Base-by-base conservation (phyloP, 2,888 invertebrate species). In the Cistogaster globosa region DNA sequence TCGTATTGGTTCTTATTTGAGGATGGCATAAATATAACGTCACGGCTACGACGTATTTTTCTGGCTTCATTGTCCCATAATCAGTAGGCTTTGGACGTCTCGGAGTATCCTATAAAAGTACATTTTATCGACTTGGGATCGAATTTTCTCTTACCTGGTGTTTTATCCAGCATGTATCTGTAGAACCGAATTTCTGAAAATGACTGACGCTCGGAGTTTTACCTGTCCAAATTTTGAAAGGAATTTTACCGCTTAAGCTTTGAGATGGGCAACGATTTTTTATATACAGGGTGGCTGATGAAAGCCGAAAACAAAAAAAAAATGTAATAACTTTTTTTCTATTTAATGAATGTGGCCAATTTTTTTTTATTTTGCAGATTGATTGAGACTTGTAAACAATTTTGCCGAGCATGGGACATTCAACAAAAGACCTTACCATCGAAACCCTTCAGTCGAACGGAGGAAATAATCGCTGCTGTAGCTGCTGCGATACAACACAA, bases 201-300 rank as follows among this genome's bases (percentile, higher is more conserved):
- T 83, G 75, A 14, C 58, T 77, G 6, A 88, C 71, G 14, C 45
- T 76, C 16, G 85, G 85, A 26, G 14, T 58, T 69, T 58, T 86
- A n/a, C n/a, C n/a, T 4, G 38, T 80, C 86, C 86, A 87, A 38
- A 67, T 62, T 18, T 83, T 65, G 32, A 57, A 84, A 8, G 85
- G 86, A 12, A 67, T 63, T 57, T 77, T 79, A 6, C 32, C 6
- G 8, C 8, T 32, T 8, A 32, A 32, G 81, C 79, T 80, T 79
- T n/a, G 48, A 7, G 86, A 78, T 22, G 77, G 22, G 51, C 86
- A 87, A 16, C 87, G 72, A 53, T 91, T 90, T 75, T 88, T 87
- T n/a, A 88, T 63, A 60, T 88, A n/a, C n/a, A n/a, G n/a, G n/a
- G n/a, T n/a, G n/a, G n/a, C n/a, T n/a, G n/a, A n/a, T n/a, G n/a